Evolutionary conservation across 2,888 invertebrate species (phyloP).

Genomic region (Ctena decussata): DNA sequence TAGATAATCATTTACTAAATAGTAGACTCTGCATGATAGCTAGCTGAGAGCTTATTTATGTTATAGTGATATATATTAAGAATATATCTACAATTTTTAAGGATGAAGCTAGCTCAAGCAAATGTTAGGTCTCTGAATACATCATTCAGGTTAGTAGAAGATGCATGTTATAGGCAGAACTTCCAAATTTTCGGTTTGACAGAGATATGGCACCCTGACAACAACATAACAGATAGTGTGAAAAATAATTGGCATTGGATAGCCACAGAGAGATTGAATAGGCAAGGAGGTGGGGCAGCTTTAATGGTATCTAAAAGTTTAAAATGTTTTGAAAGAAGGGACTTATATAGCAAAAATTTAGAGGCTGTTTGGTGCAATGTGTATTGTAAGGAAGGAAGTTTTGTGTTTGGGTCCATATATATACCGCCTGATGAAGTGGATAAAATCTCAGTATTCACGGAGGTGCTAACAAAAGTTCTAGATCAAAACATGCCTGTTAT

Average conservation of each 20-base stretch:
- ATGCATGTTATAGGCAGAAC: not conserved
- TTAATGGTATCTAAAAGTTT: constrained; percentile 3
- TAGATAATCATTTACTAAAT: too few species aligned
- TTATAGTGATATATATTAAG: too few species aligned
- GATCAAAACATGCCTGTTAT: not conserved
- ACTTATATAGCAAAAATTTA: not conserved
- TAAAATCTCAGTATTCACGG: not conserved
- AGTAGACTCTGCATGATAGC: too few species aligned
- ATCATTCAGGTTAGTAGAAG: constrained; percentile 3
- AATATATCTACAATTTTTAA: too few species aligned
- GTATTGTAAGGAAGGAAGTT: not conserved
- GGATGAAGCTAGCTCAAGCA: constrained; percentile 11
- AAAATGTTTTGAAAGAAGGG: constrained; percentile 15
- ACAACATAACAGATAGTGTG: not conserved
- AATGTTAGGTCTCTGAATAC: constrained; percentile 27
- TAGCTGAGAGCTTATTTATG: too few species aligned
- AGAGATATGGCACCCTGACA: constrained; percentile 20
- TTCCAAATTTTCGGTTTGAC: constrained; percentile 11
- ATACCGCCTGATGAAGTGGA: not conserved
- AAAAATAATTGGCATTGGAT: constrained; percentile 26
- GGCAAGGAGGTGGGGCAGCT: constrained; percentile 5
- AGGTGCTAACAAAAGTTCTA: not conserved
- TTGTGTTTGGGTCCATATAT: constrained; percentile 1
- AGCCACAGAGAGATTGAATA: not conserved
- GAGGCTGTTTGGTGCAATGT: constrained; percentile 31